phyloP scores from a whole-genome alignment of 92 coral and sea anemone species.

The Actinostola sp. region DNA sequence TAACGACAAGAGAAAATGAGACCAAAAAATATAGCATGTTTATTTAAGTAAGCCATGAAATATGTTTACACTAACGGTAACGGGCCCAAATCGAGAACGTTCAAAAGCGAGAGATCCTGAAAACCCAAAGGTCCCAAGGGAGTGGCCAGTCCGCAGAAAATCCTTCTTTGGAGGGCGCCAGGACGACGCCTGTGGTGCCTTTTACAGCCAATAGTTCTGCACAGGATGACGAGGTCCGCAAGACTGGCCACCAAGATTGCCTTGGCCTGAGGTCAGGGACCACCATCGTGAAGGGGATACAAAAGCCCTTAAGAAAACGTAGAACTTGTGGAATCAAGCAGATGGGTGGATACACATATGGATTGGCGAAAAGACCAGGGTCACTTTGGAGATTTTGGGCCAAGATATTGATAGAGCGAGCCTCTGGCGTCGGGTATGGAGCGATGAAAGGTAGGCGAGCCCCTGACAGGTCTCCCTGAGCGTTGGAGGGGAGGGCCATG shows the following conservation, averaged over 20 bases:
- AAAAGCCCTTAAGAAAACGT: constrained; percentile 17
- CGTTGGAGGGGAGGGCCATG: constrained; percentile 51
- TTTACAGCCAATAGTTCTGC: constrained; percentile 7
- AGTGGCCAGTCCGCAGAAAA: constrained; percentile 13
- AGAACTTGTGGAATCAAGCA: constrained; percentile 42
- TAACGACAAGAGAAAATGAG: too few relatives aligned
- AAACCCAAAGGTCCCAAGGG: constrained; percentile 59
- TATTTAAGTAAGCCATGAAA: too few relatives aligned
- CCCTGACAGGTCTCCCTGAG: constrained; percentile 15
- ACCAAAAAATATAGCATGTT: too few relatives aligned
- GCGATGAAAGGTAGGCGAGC: constrained; percentile 55
- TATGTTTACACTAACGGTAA: too few relatives aligned
- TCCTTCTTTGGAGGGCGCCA: constrained; percentile 37
- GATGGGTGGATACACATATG: constrained; percentile 39
- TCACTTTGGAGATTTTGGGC: constrained; percentile 24
- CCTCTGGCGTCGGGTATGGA: neutral
- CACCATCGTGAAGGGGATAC: too few relatives aligned
- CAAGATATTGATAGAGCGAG: neutral
- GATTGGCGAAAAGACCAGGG: constrained; percentile 1
- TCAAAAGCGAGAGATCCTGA: too few relatives aligned
- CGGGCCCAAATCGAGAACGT: neutral
- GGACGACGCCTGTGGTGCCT: constrained; percentile 29
- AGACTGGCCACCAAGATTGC: constrained; percentile 64
- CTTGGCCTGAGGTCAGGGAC: constrained; percentile 35
- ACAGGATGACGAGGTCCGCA: neutral